These are phyloP conservation scores for Drosophila pruinosa DNA, from an alignment of 1,140 invertebrate genomes.

Conservation along the genomic window DNA sequence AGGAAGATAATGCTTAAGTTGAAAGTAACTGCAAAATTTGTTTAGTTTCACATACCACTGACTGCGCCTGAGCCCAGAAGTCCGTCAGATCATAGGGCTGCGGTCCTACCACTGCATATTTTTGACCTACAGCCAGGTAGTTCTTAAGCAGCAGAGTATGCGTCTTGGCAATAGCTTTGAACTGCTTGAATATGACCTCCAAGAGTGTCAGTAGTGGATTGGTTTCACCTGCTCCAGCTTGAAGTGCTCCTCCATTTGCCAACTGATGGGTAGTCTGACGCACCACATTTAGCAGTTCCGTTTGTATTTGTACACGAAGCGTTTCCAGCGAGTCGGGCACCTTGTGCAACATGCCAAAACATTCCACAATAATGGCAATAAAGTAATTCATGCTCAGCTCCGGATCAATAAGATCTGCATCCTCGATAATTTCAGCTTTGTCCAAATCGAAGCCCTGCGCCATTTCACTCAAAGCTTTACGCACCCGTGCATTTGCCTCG, in stretches of 20 bases:
- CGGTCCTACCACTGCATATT: conserved; percentile 84
- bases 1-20: conserved; percentile 42
- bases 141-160: conserved; percentile 87
- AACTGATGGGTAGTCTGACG: conserved; percentile 90
- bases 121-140: conserved; percentile 85
- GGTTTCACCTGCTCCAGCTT: conserved; percentile 42
- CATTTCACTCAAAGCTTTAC: conserved; percentile 83
- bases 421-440: conserved; percentile 85
- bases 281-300: conserved; percentile 90
- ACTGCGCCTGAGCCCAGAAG: conserved; percentile 95
- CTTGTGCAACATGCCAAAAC: conserved; percentile 92
- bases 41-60: conserved; percentile 87
- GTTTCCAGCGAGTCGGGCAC: conserved; percentile 93
- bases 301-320: conserved; percentile 91
- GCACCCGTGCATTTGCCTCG: conserved; percentile 81
- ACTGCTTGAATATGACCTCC: conserved; percentile 89
- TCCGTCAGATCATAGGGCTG: conserved; percentile 90
- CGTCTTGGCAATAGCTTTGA: conserved; percentile 88
- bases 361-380: conserved; percentile 92
- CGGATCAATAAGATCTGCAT: conserved; percentile 86
- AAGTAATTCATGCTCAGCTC: conserved; percentile 89
- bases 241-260: conserved; percentile 84
- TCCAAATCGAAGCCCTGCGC: conserved; percentile 76
- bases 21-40: neutral
- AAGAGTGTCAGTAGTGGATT: conserved; percentile 85